Evolutionary conservation across 2,113 vertebrate genomes (phyloP), one percentile per base, ranked within the genome.

Genomic region (Urocitellus parryii): DNA sequence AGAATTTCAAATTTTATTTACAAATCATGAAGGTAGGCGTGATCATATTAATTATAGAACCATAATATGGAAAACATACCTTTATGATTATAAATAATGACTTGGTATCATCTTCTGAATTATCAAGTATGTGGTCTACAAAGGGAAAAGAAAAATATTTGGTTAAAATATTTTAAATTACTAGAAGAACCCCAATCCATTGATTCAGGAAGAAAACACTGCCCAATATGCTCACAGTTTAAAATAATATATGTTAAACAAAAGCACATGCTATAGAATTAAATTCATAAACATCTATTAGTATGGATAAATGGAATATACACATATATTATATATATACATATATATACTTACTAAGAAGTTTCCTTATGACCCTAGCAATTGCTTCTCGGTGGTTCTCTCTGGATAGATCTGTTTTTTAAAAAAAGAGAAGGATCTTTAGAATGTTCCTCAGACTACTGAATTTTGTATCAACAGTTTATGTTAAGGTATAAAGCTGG

Each of bases 1-100:
- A 97, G 91, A 84, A 96, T 94, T 95, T 97, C 51, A 94, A 65
- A 81, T 91, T 96, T 42, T 91, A 93, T 83, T 95, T 80, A 82
- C 5, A 96, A 94, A n/a, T 68, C 79, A 95, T n/a, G 8, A 95
- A 72, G 2, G 18, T 2, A 95, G 72, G 65, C 12, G 16, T 53
- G 1, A 39, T 74, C 20, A 90, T 16, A 72, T 37, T 94, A 95
- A 95, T 81, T 73, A 95, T 65, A 42, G 13, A 93, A 72, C 13
- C 51, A 17, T 84, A n/a, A 95, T 96, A 87, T 74, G 17, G 45
- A 20, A 93, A 95, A 3, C 95, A 29, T 98, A 99, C 99, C 99
- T 99, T 99, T 98, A 99, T 99, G 98, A 99, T 99, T 83, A 99
- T 99, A 98, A 99, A 99, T 32, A 99, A 99, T 34, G 99, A 99